phyloP scores from a whole-genome alignment of 2,888 invertebrate genomes.

The Caenorhabditis sp. region DNA sequence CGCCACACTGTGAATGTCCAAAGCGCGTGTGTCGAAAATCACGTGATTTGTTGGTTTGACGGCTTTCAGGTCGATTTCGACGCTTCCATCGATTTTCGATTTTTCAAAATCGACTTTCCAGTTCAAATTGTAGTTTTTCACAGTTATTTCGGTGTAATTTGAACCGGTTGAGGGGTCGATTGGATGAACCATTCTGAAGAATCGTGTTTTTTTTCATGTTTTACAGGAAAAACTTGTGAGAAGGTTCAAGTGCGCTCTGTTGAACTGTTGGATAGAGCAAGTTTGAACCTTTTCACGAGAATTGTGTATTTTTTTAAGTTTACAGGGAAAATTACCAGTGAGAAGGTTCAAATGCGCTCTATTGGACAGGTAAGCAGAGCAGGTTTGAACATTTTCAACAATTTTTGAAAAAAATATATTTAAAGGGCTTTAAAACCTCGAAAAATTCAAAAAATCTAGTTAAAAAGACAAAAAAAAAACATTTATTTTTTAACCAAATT shows the following conservation, averaged over 20 bases:
- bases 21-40: conserved; percentile 55
- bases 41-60: background rate
- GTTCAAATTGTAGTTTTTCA: conserved; percentile 54
- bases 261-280: too few relatives aligned
- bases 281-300: too few relatives aligned
- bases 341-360: too few relatives aligned
- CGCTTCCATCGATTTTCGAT: conserved; percentile 48
- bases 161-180: conserved; percentile 55
- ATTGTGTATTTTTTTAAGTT: too few relatives aligned
- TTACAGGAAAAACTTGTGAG: too few relatives aligned
- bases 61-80: conserved; percentile 34
- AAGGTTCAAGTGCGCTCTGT: too few relatives aligned
- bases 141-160: conserved; percentile 53
- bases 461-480: background rate
- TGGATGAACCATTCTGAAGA: conserved; percentile 26
- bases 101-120: conserved; percentile 63
- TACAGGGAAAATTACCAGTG: too few relatives aligned
- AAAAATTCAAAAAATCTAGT: too few relatives aligned
- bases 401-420: too few relatives aligned
- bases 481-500: conserved; percentile 24
- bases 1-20: conserved; percentile 38
- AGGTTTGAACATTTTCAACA: too few relatives aligned
- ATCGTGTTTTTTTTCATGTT: background rate
- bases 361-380: too few relatives aligned
- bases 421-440: too few relatives aligned